These are phyloP conservation scores for Hermaeophaga mercurialis DNA, from an alignment of 2,888 invertebrate genomes.

Conservation along the genomic window DNA sequence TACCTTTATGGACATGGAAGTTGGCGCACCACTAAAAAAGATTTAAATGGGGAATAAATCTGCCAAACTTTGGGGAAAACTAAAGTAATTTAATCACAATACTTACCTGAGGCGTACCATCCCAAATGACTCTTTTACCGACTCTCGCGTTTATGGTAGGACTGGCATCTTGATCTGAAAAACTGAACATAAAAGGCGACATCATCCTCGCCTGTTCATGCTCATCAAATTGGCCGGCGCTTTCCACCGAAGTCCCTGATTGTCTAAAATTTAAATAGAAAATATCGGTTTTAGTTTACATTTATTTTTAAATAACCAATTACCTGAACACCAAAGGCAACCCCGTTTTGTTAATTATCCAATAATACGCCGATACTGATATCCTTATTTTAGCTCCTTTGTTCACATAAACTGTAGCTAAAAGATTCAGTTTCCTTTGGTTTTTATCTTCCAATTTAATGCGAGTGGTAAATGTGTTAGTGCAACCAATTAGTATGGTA, in stretches of 20 bases:
- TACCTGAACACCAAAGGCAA: conserved; percentile 79
- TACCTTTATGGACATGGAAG: conserved; percentile 72
- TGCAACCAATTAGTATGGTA: conserved; percentile 47
- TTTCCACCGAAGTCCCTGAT: conserved; percentile 76
- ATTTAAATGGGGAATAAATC: too few relatives aligned
- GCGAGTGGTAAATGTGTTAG: conserved; percentile 48
- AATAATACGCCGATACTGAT: conserved; percentile 83
- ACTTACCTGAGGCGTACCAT: conserved; percentile 62
- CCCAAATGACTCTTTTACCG: conserved; percentile 66
- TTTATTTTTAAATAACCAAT: not conserved
- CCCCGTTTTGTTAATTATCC: conserved; percentile 96
- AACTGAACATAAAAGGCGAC: conserved; percentile 91
- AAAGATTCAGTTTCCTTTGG: conserved; percentile 75
- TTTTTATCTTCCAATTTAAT: conserved; percentile 77
- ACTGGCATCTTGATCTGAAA: conserved; percentile 86
- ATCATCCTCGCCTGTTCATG: conserved; percentile 94
- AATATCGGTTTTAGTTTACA: too few relatives aligned
- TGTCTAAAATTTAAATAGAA: conserved; percentile 66
- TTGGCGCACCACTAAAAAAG: conserved; percentile 83
- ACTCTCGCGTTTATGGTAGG: conserved; percentile 78
- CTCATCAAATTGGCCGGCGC: conserved; percentile 91
- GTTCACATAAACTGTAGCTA: conserved; percentile 60
- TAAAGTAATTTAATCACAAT: not conserved
- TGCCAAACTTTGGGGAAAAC: not conserved
- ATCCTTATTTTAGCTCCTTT: conserved; percentile 54